Conservation (phyloP, 2,888 invertebrate species). For the Dryomyza anilis region DNA sequence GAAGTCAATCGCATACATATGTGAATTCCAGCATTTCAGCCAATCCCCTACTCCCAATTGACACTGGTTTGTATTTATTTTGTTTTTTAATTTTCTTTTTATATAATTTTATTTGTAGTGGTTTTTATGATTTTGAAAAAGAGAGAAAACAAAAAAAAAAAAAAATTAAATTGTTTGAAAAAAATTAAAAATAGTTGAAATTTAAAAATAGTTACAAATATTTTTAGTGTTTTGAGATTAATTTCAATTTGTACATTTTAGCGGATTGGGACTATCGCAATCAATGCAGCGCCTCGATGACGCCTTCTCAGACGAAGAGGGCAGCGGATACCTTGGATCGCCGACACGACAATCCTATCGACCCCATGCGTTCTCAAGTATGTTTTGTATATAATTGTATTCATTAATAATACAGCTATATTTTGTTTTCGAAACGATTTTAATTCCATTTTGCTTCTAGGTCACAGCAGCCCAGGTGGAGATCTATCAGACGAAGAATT, state of each 20-base stretch:
- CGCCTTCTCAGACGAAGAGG: constrained; percentile 91
- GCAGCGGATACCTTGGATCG: constrained; percentile 65
- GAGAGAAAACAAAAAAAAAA: too few species aligned
- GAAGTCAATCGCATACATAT: constrained; percentile 68
- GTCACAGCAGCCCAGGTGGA: constrained; percentile 64
- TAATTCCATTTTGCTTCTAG: constrained; percentile 36
- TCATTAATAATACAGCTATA: neutral
- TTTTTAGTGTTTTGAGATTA: neutral
- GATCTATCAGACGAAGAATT: constrained; percentile 63
- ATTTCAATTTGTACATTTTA: constrained; percentile 38
- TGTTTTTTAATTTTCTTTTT: constrained; percentile 47
- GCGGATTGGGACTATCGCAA: constrained; percentile 63
- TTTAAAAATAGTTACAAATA: neutral
- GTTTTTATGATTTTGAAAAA: constrained; percentile 22
- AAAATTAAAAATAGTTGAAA: too few species aligned
- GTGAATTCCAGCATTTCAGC: constrained; percentile 90
- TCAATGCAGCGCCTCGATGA: constrained; percentile 65
- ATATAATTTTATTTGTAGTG: constrained; percentile 41
- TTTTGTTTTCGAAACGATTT: neutral
- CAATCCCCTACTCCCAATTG: constrained; percentile 92
- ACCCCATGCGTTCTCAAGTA: constrained; percentile 66
- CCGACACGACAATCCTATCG: constrained; percentile 62
- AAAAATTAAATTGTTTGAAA: too few species aligned
- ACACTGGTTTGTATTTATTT: constrained; percentile 67
- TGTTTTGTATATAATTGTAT: constrained; percentile 25